A percentile compares a stretch with the other conserved stretches of the same genome.
These are phyloP conservation scores for Drosophila lowei DNA, from an alignment of 1,140 invertebrate genomes.

Conservation along the genomic window DNA sequence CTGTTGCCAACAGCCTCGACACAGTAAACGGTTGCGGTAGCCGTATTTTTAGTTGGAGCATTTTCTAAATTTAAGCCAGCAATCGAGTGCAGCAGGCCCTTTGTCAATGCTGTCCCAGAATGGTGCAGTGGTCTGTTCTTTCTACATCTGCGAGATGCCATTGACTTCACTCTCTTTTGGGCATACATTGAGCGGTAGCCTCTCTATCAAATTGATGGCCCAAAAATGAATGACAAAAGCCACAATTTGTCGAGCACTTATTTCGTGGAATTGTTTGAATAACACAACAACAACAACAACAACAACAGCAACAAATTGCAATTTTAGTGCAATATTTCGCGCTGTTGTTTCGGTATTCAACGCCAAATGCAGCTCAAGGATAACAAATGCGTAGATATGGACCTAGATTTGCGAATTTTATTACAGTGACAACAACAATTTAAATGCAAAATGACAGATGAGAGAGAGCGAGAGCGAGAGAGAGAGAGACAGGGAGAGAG, in stretches of 20 bases:
- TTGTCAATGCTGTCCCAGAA: slow-evolving; percentile 13
- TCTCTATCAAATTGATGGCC: slow-evolving; percentile 47
- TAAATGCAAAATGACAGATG: slow-evolving; percentile 66
- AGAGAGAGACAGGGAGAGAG: background rate
- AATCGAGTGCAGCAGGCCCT: slow-evolving; percentile 33
- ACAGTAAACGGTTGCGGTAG: slow-evolving; percentile 53
- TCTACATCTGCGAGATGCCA: slow-evolving; percentile 43
- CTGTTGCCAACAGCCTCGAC: slow-evolving; percentile 70
- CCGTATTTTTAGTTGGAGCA: slow-evolving; percentile 45
- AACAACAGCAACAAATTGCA: slow-evolving; percentile 56
- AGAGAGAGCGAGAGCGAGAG: slow-evolving; percentile 22
- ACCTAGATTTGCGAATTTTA: slow-evolving; percentile 80
- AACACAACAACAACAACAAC: slow-evolving; percentile 49
- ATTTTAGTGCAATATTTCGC: slow-evolving; percentile 29
- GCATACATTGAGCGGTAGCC: slow-evolving; percentile 24
- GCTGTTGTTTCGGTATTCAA: slow-evolving; percentile 23
- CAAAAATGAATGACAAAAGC: slow-evolving; percentile 36
- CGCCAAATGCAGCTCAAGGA: slow-evolving; percentile 67
- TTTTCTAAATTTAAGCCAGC: slow-evolving; percentile 48
- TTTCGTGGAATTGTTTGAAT: slow-evolving; percentile 33
- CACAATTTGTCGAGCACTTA: slow-evolving; percentile 26
- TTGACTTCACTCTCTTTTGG: slow-evolving; percentile 49
- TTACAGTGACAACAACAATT: slow-evolving; percentile 72
- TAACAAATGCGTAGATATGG: slow-evolving; percentile 81
- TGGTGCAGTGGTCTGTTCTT: background rate